Base-by-base conservation (phyloP, 2,797 vertebrate species). In the Sebastes kiyomatsui region DNA sequence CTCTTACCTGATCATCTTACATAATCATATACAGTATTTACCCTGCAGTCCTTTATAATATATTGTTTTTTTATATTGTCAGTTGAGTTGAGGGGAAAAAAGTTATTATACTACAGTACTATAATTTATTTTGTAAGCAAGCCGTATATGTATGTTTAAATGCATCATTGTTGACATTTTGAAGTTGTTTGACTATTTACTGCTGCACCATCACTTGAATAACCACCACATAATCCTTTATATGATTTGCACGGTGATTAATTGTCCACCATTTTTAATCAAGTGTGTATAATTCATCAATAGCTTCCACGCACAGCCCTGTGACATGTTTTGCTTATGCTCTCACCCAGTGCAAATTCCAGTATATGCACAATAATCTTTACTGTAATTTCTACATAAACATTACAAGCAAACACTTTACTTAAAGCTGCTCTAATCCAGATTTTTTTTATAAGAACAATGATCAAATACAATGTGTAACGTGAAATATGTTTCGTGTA, bases 401-500 rank as follows among this genome's bases (percentile, higher is more conserved):
- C 23, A 10, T 20, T 23, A 22, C 3, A 62, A 66, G 32, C 25
- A 38, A 32, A 56, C 25, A 25, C 18, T 61, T 72, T 64, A 61
- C 7, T 49, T 32, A 27, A 56, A 78, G 25, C 60, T 58, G 25
- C 33, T 56, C 52, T 27, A 30, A 5, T 28, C 22, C 25, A 38
- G 25, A 56, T 13, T 28, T 42, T 28, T 42, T 61, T 46, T 42
- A 38, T 28, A 11, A 16, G 6, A 22, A 6, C 11, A 79, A 14
- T 49, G 3, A 52, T 35, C 10, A 20, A 25, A 54, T 20, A 12
- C 7, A 14, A 20, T 49, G 42, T 49, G 42, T 49, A 49, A 49
- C 42, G 7, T 20, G 42, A 49, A 49, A 20, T 0, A 49, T 49
- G 18, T 49, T 1, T 2, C 18, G 0, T 46, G 6, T 52, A n/a